phyloP scores from a whole-genome alignment of 2,113 vertebrate genomes.

The Athene noctua region DNA sequence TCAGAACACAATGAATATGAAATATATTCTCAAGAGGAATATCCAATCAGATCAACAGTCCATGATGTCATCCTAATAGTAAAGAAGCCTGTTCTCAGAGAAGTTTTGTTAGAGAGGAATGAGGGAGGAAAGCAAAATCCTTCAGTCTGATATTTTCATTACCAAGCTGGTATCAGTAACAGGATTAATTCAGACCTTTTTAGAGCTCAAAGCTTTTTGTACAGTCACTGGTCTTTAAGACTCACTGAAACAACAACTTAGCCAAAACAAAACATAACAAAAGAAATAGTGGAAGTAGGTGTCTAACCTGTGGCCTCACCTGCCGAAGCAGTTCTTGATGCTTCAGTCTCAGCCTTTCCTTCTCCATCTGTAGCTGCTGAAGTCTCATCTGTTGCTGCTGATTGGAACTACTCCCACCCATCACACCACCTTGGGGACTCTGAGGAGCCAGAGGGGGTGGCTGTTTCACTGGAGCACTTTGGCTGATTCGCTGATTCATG shows the following conservation, averaged over 20 bases:
- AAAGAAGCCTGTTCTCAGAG: not conserved
- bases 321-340: conserved; percentile 97
- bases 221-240: not conserved
- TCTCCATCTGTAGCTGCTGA: conserved; percentile 95
- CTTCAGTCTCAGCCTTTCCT: conserved; percentile 91
- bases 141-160: not conserved
- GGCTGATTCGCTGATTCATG: conserved; percentile 92
- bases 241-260: not conserved
- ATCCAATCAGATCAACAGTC: not conserved
- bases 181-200: not conserved
- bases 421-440: conserved; percentile 81
- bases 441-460: conserved; percentile 84
- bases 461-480: conserved; percentile 92
- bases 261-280: not conserved
- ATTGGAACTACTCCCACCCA: conserved; percentile 76
- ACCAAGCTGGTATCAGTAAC: not conserved
- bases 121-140: not conserved
- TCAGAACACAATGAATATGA: not conserved
- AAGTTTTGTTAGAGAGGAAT: not conserved
- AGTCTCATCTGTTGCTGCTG: conserved; percentile 90
- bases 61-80: not conserved
- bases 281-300: conserved; percentile 69
- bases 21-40: not conserved
- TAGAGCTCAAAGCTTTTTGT: not conserved
- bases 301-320: conserved; percentile 94